Base-by-base conservation (phyloP, 2,797 vertebrate species). In the Acanthurus tractus region DNA sequence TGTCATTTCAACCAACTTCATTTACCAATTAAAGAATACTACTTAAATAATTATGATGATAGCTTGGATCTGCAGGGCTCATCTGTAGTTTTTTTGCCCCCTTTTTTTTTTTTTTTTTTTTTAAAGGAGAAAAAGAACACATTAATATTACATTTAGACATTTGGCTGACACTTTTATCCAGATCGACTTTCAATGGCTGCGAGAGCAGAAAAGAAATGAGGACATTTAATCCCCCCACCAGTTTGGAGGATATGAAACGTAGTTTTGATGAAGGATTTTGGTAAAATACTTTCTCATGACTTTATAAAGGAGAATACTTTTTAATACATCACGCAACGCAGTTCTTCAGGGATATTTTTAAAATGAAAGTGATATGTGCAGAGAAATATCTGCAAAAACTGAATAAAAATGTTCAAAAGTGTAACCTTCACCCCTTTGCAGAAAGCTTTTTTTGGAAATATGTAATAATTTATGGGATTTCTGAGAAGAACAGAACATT, bases 91-190 rank as follows among this genome's bases (percentile, higher is more conserved):
- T 11, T n/a, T 34, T 18, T 3, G n/a, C 29, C 29, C 29, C 6
- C 6, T 7, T 7, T 34, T 34, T 71, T 68, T 56, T 20, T 0
- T 18, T 1, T 7, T 7, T 34, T 34, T 71, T 68, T 56, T 20
- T 0, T 18, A 69, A 63, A 58, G 20, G 22, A 58, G 62, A 63
- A 78, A 88, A 86, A 74, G 62, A 83, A 84, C 52, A 83, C 59
- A 89, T 87, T 90, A 84, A 82, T 84, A 80, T 85, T 88, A 73
- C 75, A 87, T 89, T 79, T 75, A 50, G 69, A 54, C 66, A 49
- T 87, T 86, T 83, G 80, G 75, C 56, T 88, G 82, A 90, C 86
- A 87, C 63, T 81, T 89, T 86, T 71, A 88, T 90, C 86, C 90
- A 78, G 68, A 81, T 55, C 22, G 62, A 84, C 82, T 84, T 76